These are phyloP conservation scores for Dasysyrphus tricinctus DNA, from an alignment of 2,888 invertebrate species.

Conservation along the genomic window DNA sequence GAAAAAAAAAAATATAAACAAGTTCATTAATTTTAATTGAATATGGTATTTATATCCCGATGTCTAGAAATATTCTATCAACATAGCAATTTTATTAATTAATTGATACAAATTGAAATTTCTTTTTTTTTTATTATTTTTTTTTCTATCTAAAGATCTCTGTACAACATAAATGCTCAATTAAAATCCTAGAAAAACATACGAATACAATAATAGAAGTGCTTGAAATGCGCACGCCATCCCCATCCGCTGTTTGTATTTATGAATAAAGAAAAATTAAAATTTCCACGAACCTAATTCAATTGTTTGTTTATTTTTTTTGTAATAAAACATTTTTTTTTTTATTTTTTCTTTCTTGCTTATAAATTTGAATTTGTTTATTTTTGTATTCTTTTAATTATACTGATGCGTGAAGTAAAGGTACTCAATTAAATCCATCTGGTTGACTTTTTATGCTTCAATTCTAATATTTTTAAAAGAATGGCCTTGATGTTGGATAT, in stretches of 20 bases:
- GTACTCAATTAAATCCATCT: constrained; percentile 18
- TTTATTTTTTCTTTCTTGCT: background rate
- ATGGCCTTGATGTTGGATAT: constrained; percentile 14
- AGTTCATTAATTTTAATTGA: constrained; percentile 24
- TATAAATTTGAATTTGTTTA: background rate
- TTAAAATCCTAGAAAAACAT: background rate
- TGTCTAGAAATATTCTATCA: constrained; percentile 15
- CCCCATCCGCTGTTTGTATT: background rate
- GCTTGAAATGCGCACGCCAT: background rate
- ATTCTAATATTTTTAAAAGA: background rate
- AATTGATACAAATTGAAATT: constrained; percentile 68
- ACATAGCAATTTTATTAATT: constrained; percentile 43
- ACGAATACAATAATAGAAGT: background rate
- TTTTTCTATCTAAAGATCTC: background rate
- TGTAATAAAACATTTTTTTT: background rate
- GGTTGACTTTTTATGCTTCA: background rate
- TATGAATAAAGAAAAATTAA: background rate
- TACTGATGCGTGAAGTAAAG: background rate
- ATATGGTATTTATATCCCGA: background rate
- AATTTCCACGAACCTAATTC: constrained; percentile 21
- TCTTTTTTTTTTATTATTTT: constrained; percentile 9
- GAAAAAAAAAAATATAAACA: background rate
- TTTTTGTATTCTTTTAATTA: background rate
- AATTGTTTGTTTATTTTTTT: constrained; percentile 6
- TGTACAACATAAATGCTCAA: constrained; percentile 26